Base-by-base conservation (phyloP, 2,797 vertebrate genomes). In the Tolypeutes matacus region DNA sequence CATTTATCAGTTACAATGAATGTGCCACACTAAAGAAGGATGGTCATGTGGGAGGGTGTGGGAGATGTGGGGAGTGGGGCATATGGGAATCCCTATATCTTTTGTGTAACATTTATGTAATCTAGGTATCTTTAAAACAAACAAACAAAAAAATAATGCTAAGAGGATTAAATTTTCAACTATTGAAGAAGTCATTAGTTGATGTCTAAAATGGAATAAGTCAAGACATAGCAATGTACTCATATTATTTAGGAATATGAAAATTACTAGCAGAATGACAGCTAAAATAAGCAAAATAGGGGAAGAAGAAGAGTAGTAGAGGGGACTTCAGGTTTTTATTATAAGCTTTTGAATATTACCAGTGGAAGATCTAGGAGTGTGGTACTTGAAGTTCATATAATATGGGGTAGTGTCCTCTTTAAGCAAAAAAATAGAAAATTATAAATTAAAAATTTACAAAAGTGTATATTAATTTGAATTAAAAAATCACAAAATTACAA, bases 221-320 rank as follows among this genome's bases (percentile, higher is more conserved):
- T 72, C 39, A 89, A 81, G 29, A 82, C 94, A 42, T 60, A 89
- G 42, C 18, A n/a, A 42, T 62, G 25, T 56, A 76, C 65, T 73
- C 67, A 46, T 60, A 85, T 82, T 89, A 65, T 76, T 82, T 78
- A 77, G 18, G 39, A 56, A 64, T 72, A 60, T 36, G 42, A 83
- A 89, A 60, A 92, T 83, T 60, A 9, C 69, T 29, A 86, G 89
- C 51, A 82, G 49, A 89, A 89, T 89, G 53, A 77, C 85, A 96
- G 39, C 56, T 89, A 46, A 58, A 69, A 51, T 58, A 73, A 62
- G 21, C 34, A 82, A 92, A 82, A 14, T 39, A 60, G 3, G 3
- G 49, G 46, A 77, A 80, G 51, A 85, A 83, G 51, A 80, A 53
- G 78, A 81, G 14, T 46, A 69, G 31, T 4, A 73, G 75, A 34